Evolutionary conservation across 2,113 vertebrate species (phyloP), one percentile per base, ranked within the genome.

Genomic region (Argyrosomus japonicus): DNA sequence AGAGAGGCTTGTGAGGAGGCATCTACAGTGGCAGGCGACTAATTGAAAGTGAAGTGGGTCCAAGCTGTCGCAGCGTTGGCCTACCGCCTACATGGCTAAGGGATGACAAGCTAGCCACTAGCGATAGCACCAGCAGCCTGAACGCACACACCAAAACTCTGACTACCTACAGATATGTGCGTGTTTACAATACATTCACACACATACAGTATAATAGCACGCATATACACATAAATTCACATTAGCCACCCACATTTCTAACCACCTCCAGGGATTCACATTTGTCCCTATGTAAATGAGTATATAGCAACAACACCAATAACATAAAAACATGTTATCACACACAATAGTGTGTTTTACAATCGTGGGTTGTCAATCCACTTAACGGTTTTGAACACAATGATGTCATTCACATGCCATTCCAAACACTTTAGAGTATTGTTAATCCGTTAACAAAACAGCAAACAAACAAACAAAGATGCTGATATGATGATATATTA

Each of bases 11-110:
- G 73, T 73, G 77, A 83, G 73, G 53, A 87, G 69, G 63, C 58
- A 75, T 80, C 78, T 70, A 79, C 47, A 77, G 73, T 61, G 86
- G 70, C 84, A 75, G 61, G 36, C 51, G 69, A 73, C 71, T 88
- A 84, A 90, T 82, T 65, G 83, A 87, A 83, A 77, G 43, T 83
- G 68, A 90, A 73, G 61, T 63, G 75, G 54, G 56, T 71, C 83
- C 79, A 84, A 82, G 72, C 76, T 75, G 79, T 76, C 21, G 51
- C 43, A 43, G 62, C 40, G 2, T 50, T 82, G 75, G 81, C 67
- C 73, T 58, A 81, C 68, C 5, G 67, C 80, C 85, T 79, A 74
- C 71, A 48, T 43, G 32, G 53, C 61, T 45, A 57, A 56, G 40
- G 80, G 40, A 79, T 58, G 72, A 83, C 78, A 45, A 45, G 56